Conservation (phyloP, 2,888 invertebrate genomes). For the Eulithis testata region DNA sequence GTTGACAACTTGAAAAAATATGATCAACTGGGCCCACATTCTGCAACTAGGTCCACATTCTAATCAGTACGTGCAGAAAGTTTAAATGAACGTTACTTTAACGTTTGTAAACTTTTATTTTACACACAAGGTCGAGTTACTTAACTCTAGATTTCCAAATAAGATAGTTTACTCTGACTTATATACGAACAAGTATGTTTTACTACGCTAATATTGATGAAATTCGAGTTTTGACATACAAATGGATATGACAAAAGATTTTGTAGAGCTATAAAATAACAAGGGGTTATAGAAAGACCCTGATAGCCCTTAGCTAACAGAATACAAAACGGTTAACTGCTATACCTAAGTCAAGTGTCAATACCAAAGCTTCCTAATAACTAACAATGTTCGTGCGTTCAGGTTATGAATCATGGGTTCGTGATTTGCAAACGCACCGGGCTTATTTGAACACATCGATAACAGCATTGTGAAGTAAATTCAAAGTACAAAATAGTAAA, state of each 20-base stretch:
- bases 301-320: too few relatives aligned
- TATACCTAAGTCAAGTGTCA: not conserved
- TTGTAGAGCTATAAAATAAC: too few relatives aligned
- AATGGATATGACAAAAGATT: too few relatives aligned
- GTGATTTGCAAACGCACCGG: slow-evolving; percentile 13
- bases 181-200: slow-evolving; percentile 7
- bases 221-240: slow-evolving; percentile 3
- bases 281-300: too few relatives aligned
- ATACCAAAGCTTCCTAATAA: not conserved
- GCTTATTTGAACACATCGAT: slow-evolving; percentile 8
- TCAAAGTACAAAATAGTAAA: slow-evolving; percentile 6
- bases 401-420: slow-evolving; percentile 7
- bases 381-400: not conserved
- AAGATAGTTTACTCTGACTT: slow-evolving; percentile 38
- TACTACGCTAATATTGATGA: slow-evolving; percentile 39
- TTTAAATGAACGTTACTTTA: not conserved
- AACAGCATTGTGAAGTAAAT: slow-evolving; percentile 15
- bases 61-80: too few relatives aligned
- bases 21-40: too few relatives aligned
- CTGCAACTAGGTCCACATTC: too few relatives aligned
- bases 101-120: slow-evolving; percentile 37
- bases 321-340: too few relatives aligned
- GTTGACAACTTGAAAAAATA: too few relatives aligned
- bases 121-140: slow-evolving; percentile 50
- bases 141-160: slow-evolving; percentile 49